Percentiles rank a stretch among this genome's conserved stretches.
Evolutionary conservation across 2,113 vertebrate species (phyloP).

Genomic region (Cyanocitta stelleri): DNA sequence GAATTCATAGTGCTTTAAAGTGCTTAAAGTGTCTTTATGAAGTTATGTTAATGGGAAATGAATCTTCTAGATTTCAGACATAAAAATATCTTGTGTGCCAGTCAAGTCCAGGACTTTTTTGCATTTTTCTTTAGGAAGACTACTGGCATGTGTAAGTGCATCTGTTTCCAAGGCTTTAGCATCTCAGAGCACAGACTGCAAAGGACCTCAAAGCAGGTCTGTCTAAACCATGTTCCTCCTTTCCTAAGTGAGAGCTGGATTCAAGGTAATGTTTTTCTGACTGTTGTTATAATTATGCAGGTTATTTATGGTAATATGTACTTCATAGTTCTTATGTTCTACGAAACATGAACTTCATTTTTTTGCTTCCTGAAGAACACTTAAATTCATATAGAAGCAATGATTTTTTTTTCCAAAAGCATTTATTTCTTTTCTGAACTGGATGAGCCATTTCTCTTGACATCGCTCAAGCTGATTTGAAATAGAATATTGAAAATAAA

Average conservation of each 20-base stretch:
- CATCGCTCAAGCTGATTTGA: background rate
- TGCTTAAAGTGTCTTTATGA: background rate
- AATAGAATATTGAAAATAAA: background rate
- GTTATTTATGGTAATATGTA: background rate
- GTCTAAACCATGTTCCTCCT: background rate
- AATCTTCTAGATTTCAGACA: background rate
- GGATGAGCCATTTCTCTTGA: background rate
- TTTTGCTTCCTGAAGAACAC: background rate
- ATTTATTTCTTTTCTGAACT: background rate
- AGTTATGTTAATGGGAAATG: background rate
- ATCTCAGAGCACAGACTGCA: background rate
- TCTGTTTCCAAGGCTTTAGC: background rate
- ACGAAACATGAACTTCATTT: background rate
- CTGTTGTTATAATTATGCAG: background rate
- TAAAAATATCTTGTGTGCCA: fast-evolving
- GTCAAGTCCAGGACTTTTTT: background rate
- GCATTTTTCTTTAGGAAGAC: background rate
- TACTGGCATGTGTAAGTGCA: background rate
- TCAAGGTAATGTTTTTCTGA: background rate
- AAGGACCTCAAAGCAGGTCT: background rate
- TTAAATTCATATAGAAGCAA: background rate
- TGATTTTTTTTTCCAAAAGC: background rate
- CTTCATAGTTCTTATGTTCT: background rate
- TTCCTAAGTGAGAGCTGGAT: background rate
- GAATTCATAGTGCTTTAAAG: background rate